A percentile compares a stretch with the other conserved stretches of the same genome.
Evolutionary conservation across 2,888 invertebrate genomes (phyloP).

Genomic region (Lottia gigantea): DNA sequence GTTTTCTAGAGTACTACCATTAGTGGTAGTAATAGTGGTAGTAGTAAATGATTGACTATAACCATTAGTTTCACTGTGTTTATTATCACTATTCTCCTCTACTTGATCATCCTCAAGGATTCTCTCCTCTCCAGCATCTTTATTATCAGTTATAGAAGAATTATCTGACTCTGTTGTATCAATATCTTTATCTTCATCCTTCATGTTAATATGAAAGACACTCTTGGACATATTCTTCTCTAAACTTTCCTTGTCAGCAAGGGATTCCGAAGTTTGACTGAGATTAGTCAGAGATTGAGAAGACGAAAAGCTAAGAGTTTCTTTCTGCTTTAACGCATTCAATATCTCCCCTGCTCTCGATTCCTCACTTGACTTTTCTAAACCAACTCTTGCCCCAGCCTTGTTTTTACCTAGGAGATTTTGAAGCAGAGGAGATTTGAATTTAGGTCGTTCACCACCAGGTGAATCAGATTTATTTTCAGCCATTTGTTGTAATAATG

Average conservation of each 20-base stretch:
- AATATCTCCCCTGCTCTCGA: slow-evolving; percentile 13
- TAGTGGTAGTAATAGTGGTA: background rate
- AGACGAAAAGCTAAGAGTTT: slow-evolving; percentile 24
- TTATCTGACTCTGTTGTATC: slow-evolving; percentile 25
- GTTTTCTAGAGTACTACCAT: slow-evolving; percentile 8
- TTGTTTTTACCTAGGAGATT: slow-evolving; percentile 59
- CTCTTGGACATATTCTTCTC: slow-evolving; percentile 20
- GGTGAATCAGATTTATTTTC: slow-evolving; percentile 43
- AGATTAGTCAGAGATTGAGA: slow-evolving; percentile 16
- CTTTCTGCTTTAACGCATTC: slow-evolving; percentile 11
- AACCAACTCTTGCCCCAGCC: slow-evolving; percentile 38
- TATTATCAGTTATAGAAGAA: background rate
- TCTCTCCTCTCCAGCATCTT: background rate
- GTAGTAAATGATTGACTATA: background rate
- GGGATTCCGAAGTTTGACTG: slow-evolving; percentile 7
- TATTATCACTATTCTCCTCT: background rate
- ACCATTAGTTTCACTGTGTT: background rate
- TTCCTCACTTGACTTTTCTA: slow-evolving; percentile 30
- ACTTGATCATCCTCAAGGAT: background rate
- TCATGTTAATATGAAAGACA: slow-evolving; percentile 19
- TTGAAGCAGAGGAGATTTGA: slow-evolving; percentile 61
- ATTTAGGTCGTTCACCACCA: slow-evolving; percentile 50
- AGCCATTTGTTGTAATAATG: slow-evolving; percentile 58
- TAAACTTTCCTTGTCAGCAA: slow-evolving; percentile 7
- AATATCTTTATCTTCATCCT: slow-evolving; percentile 33